A percentile compares a stretch with the other conserved stretches of the same genome.
Conservation (phyloP, 53 echinoderm and acorn worm genomes). For the Glandiceps talaboti region DNA sequence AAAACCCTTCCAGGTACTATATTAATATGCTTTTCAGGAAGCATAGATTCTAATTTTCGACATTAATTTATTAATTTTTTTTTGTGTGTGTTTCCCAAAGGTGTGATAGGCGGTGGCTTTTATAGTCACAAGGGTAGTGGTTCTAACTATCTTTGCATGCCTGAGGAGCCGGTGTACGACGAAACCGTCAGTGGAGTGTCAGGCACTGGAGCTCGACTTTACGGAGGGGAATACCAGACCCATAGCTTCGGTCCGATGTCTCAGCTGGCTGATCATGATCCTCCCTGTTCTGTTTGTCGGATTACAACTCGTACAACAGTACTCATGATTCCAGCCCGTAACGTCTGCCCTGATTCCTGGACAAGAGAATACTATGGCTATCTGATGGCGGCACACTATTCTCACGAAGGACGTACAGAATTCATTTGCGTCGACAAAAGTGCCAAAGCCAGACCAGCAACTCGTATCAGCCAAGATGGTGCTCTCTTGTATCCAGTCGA, state of each 20-base stretch:
- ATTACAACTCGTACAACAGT: slow-evolving; percentile 1
- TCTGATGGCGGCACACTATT: slow-evolving; percentile 10
- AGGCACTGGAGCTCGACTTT: slow-evolving; percentile 12
- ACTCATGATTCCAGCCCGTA: slow-evolving; percentile 18
- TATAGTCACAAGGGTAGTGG: slow-evolving; percentile 14
- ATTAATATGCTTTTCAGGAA: too few species aligned
- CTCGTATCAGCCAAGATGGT: slow-evolving; percentile 4
- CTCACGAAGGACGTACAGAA: slow-evolving; percentile 12
- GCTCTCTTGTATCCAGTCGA: slow-evolving; percentile 23
- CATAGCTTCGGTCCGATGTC: slow-evolving; percentile 6
- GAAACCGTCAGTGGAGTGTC: not conserved
- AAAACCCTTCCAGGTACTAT: too few species aligned
- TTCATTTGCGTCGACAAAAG: slow-evolving; percentile 17
- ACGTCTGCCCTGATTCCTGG: slow-evolving; percentile 16
- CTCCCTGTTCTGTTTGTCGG: slow-evolving; percentile 23
- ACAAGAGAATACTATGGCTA: slow-evolving; percentile 30
- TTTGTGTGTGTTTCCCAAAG: slow-evolving; percentile 5
- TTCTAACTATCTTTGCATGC: slow-evolving; percentile 16
- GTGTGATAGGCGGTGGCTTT: slow-evolving; percentile 6
- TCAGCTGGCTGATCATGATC: slow-evolving; percentile 10
- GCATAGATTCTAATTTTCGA: too few species aligned
- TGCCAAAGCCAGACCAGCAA: not conserved
- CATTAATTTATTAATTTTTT: too few species aligned
- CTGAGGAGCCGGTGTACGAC: slow-evolving; percentile 10
- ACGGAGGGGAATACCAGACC: slow-evolving; percentile 21